Conservation (phyloP, 1,140 invertebrate species). For the Branchinecta lindahli region DNA sequence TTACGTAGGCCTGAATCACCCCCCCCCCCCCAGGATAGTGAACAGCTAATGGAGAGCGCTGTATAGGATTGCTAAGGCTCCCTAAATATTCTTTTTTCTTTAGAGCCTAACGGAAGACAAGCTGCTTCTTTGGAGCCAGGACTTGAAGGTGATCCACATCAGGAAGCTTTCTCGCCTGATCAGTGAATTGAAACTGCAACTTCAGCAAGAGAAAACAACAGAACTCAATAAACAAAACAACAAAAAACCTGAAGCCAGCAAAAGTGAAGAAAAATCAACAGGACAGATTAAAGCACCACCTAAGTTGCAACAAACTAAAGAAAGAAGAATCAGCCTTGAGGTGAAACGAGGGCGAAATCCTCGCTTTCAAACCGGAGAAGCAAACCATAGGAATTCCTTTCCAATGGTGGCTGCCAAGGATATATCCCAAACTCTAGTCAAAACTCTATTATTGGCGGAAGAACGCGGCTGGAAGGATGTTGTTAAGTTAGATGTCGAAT, state of each 20-base stretch:
- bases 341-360: too few relatives aligned
- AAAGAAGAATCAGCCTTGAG: neutral
- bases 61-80: too few relatives aligned
- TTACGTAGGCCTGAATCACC: too few relatives aligned
- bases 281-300: neutral
- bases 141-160: neutral
- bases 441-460: neutral
- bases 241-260: too few relatives aligned
- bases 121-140: neutral
- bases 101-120: slow-evolving; percentile 1
- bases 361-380: too few relatives aligned
- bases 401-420: neutral
- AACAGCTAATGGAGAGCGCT: too few relatives aligned
- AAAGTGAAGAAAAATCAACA: too few relatives aligned
- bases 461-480: neutral
- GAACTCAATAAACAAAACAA: neutral
- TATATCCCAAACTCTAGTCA: neutral
- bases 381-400: too few relatives aligned
- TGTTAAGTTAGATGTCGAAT: neutral
- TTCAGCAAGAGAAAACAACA: neutral
- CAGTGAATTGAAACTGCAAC: neutral
- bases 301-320: neutral
- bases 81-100: neutral
- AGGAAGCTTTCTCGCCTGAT: neutral
- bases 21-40: too few relatives aligned